Conservation (phyloP, 1,140 invertebrate species). For the Drosophila arawakana region DNA sequence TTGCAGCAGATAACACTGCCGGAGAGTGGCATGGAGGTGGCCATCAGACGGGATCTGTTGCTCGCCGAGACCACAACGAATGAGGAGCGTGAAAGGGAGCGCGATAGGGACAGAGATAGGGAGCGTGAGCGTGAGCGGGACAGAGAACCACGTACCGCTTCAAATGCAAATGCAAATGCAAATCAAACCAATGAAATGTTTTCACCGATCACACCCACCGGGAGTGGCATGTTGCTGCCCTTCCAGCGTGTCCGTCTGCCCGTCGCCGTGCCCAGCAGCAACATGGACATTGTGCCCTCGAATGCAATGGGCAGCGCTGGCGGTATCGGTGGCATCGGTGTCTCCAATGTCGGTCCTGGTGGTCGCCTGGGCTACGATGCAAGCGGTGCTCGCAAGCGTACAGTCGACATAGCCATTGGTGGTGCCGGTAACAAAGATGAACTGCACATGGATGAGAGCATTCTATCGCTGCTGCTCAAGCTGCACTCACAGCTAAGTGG, state of each 20-base stretch:
- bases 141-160: slow-evolving; percentile 9
- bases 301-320: slow-evolving; percentile 41
- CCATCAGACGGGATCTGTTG: slow-evolving; percentile 74
- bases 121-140: not conserved
- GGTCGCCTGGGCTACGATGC: slow-evolving; percentile 53
- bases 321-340: slow-evolving; percentile 30
- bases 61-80: slow-evolving; percentile 60
- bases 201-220: slow-evolving; percentile 71
- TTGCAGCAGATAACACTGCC: slow-evolving; percentile 73
- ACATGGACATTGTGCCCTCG: slow-evolving; percentile 81
- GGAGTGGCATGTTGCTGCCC: slow-evolving; percentile 75
- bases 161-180: not conserved
- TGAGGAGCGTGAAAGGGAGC: slow-evolving; percentile 20
- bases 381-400: slow-evolving; percentile 67
- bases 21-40: slow-evolving; percentile 84
- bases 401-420: slow-evolving; percentile 74
- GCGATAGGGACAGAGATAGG: not conserved
- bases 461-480: slow-evolving; percentile 95
- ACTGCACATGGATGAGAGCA: slow-evolving; percentile 93
- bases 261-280: slow-evolving; percentile 77
- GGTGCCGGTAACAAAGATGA: slow-evolving; percentile 84
- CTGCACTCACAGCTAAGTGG: slow-evolving; percentile 96
- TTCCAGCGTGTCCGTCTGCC: slow-evolving; percentile 81
- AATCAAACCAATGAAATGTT: slow-evolving; percentile 75
- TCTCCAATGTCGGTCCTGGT: slow-evolving; percentile 29